Percentiles rank a stretch among this genome's conserved stretches.
Conservation (phyloP, 2,888 invertebrate species). For the Agonopterix arenella region DNA sequence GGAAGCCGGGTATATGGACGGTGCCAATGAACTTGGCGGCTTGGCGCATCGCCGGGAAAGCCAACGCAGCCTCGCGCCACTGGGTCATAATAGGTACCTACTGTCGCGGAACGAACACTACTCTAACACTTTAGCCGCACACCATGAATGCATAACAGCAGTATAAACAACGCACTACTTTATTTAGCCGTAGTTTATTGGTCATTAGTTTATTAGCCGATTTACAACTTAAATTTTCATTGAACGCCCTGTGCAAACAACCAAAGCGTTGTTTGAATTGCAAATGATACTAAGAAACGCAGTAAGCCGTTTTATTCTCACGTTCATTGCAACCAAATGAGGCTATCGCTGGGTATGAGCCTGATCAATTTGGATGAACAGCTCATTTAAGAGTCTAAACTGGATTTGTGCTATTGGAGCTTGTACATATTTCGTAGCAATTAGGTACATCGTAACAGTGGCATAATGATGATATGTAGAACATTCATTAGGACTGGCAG, state of each 20-base stretch:
- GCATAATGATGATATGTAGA: constrained; percentile 39
- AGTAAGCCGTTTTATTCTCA: too few relatives aligned
- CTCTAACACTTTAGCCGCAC: constrained; percentile 32
- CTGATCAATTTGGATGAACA: too few relatives aligned
- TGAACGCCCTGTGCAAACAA: constrained; percentile 29
- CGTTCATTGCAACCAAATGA: too few relatives aligned
- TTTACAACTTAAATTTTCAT: constrained; percentile 44
- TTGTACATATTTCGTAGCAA: constrained; percentile 1
- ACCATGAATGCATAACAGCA: constrained; percentile 33
- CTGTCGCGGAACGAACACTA: constrained; percentile 43
- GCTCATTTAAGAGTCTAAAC: too few relatives aligned
- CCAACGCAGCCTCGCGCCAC: constrained; percentile 56
- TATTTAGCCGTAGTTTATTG: constrained; percentile 35
- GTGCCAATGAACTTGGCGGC: constrained; percentile 56
- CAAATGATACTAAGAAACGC: constrained; percentile 25
- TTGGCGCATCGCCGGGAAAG: constrained; percentile 60
- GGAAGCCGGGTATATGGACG: constrained; percentile 22
- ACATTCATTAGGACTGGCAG: constrained; percentile 55
- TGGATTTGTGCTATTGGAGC: too few relatives aligned
- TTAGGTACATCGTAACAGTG: constrained; percentile 29
- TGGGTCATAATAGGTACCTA: constrained; percentile 47
- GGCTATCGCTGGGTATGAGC: too few relatives aligned
- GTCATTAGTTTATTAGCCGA: too few relatives aligned
- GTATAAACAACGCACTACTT: constrained; percentile 28
- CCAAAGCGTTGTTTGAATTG: constrained; percentile 42